Base-by-base conservation (phyloP, 2,888 invertebrate genomes). In the Pteria penguin region DNA sequence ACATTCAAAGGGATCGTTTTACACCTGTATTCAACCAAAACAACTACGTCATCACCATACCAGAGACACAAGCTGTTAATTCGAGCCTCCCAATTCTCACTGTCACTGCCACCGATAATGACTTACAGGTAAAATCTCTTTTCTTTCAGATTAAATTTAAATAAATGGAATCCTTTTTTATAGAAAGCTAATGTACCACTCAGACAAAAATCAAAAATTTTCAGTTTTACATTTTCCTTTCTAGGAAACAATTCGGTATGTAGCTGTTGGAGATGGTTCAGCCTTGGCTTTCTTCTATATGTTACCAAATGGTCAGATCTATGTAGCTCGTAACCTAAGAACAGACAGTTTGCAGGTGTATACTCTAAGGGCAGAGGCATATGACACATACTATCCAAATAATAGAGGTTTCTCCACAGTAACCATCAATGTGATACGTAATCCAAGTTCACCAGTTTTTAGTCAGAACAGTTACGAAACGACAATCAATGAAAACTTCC, bases 371-470 rank as follows among this genome's bases (percentile, higher is more conserved):
- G 76, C 90, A 14, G 75, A 80, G 61, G 89, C 87, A 8, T 88
- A 85, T 61, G 89, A 90, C 76, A 85, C 81, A 0, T 75, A 71
- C 57, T 89, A 89, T 77, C 89, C 89, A 5, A 75, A 75, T 65
- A 88, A 88, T 70, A 62, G 60, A 18, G 89, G 84, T 1, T 80
- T 78, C 0, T 75, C 85, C 27, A 82, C 72, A 5, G 87, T 88
- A 0, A 75, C 74, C 2, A 84, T 91, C 73, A 83, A 74, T 22
- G 88, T 90, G 8, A 80, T 82, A 5, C 82, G 90, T 5, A 91
- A 91, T 74, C 88, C 89, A 8, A 87, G 81, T 75, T 76, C 95
- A 0, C 98, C 98, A 0, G 95, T 95, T 70, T 98, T 98, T 57
- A 72, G 45, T 18, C 45, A 65, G 24, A 66, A 75, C 18, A 72